A percentile compares a stretch with the other conserved stretches of the same genome.
phyloP scores from a whole-genome alignment of 2,797 vertebrate species.

The Trematomus bernacchii region DNA sequence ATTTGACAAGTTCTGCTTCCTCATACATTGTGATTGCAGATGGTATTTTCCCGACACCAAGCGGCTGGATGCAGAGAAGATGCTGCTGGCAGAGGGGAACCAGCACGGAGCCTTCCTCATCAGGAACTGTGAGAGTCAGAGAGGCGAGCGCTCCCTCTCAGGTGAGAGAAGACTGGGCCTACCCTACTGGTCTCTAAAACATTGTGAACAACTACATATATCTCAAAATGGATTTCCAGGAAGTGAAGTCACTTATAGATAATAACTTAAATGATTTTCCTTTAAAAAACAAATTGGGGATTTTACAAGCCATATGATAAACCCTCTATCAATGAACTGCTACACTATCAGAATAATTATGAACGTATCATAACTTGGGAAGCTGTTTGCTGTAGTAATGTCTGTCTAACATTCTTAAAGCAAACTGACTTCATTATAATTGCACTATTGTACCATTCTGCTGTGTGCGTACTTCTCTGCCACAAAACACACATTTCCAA shows the following conservation, averaged over 20 bases:
- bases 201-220: neutral
- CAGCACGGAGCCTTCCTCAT: constrained; percentile 90
- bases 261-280: neutral
- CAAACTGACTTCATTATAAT: neutral
- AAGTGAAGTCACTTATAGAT: neutral
- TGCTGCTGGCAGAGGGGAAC: constrained; percentile 86
- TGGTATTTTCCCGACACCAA: constrained; percentile 95
- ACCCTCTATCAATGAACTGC: neutral
- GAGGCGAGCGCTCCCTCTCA: constrained; percentile 92
- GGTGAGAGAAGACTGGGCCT: constrained; percentile 78
- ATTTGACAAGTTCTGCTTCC: neutral
- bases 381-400: neutral
- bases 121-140: constrained; percentile 92
- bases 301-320: neutral
- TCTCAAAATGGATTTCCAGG: neutral
- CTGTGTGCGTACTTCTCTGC: neutral
- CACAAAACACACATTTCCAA: constrained; percentile 31
- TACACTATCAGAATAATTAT: neutral
- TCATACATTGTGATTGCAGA: constrained; percentile 76
- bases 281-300: neutral
- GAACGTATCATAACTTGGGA: neutral
- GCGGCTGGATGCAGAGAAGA: constrained; percentile 92
- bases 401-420: neutral
- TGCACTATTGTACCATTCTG: neutral
- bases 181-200: too few species aligned